Evolutionary conservation across 2,888 invertebrate genomes (phyloP).

Genomic region (Drosophila algonquin): DNA sequence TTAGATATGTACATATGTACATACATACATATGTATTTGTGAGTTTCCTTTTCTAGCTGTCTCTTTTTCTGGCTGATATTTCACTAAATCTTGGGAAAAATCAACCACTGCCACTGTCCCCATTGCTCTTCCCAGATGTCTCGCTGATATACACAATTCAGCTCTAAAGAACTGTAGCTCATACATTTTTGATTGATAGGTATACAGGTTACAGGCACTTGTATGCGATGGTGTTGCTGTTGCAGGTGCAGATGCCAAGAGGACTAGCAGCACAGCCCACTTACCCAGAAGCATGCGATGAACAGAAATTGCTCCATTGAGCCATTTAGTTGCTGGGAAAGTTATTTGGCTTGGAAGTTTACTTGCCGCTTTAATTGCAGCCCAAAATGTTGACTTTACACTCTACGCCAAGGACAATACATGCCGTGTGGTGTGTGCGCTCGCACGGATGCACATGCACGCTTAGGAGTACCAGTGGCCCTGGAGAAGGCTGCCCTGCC

Average conservation of each 20-base stretch:
- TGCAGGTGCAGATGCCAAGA: background rate
- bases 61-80: no score
- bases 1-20: no score
- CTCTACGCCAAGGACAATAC: constrained; percentile 53
- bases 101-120: background rate
- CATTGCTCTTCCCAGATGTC: background rate
- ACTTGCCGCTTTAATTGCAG: constrained; percentile 70
- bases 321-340: background rate
- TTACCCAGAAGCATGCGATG: constrained; percentile 5
- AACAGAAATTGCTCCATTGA: background rate
- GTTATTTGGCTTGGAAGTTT: constrained; percentile 44
- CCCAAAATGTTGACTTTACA: constrained; percentile 76
- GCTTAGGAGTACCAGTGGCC: constrained; percentile 14
- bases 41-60: no score
- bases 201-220: background rate
- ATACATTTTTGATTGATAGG: constrained; percentile 22
- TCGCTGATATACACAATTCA: no score
- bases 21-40: no score
- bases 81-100: background rate
- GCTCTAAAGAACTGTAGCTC: background rate
- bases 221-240: background rate
- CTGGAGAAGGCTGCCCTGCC: background rate
- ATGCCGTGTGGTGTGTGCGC: background rate
- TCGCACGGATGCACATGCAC: constrained; percentile 10
- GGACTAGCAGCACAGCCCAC: background rate